Percentiles rank a stretch among this genome's conserved stretches.
phyloP scores from a whole-genome alignment of 2,113 vertebrate genomes.

The Cairina moschata region DNA sequence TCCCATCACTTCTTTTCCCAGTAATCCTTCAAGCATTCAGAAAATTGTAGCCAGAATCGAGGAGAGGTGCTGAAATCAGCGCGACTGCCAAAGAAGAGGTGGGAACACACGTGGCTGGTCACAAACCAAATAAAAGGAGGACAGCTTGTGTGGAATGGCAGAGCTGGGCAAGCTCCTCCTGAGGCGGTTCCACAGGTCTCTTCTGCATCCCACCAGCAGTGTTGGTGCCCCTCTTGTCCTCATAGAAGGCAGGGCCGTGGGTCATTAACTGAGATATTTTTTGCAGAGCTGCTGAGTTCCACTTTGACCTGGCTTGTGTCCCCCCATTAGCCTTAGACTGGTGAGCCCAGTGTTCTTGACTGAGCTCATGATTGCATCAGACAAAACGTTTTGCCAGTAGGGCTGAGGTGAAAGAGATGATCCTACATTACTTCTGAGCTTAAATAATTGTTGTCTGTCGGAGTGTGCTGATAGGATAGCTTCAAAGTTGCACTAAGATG shows the following conservation, averaged over 20 bases:
- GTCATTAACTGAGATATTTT: background rate
- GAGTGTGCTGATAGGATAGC: background rate
- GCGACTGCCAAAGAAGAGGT: background rate
- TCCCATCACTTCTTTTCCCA: background rate
- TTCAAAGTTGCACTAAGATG: background rate
- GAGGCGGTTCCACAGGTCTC: background rate
- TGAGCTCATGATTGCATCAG: background rate
- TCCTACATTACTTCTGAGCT: background rate
- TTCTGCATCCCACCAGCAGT: background rate
- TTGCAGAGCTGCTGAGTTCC: background rate
- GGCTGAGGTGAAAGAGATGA: background rate
- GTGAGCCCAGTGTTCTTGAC: background rate
- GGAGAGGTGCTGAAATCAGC: background rate
- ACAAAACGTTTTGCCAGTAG: accelerated
- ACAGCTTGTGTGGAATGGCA: background rate
- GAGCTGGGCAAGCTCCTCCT: background rate
- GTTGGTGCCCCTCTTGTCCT: background rate
- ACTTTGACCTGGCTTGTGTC: background rate
- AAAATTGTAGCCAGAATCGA: background rate
- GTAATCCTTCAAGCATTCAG: background rate
- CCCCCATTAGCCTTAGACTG: background rate
- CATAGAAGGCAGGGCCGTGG: background rate
- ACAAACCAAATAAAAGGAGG: background rate
- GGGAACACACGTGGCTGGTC: background rate
- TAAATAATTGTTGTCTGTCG: background rate